A percentile compares a stretch with the other conserved stretches of the same genome.
These are phyloP conservation scores for Argyrosomus regius DNA, from an alignment of 2,797 vertebrate species.

Conservation along the genomic window DNA sequence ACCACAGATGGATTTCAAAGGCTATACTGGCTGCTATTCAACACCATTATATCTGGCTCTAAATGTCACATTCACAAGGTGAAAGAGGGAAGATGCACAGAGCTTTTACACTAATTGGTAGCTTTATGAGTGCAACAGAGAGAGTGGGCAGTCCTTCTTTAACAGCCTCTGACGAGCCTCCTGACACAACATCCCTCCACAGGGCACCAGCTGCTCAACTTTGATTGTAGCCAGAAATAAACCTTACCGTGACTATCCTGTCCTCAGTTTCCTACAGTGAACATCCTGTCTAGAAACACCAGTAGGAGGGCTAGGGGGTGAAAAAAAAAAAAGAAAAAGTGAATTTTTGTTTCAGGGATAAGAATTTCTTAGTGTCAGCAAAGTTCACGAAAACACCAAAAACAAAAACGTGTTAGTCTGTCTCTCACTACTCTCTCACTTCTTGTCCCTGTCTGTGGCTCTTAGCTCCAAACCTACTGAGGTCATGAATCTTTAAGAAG, in stretches of 20 bases:
- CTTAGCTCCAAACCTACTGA: too few relatives aligned
- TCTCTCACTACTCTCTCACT: not conserved
- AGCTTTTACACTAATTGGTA: constrained; percentile 84
- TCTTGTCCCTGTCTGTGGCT: not conserved
- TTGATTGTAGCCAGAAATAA: constrained; percentile 76
- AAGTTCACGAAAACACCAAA: not conserved
- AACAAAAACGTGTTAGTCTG: not conserved
- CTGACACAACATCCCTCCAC: constrained; percentile 68
- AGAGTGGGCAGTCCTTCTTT: constrained; percentile 51
- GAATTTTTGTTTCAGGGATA: not conserved
- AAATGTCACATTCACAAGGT: constrained; percentile 74
- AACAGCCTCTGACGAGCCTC: constrained; percentile 57
- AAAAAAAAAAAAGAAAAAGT: not conserved
- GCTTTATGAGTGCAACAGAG: constrained; percentile 65
- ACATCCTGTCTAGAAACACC: constrained; percentile 39
- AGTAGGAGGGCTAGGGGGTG: not conserved
- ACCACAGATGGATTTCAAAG: constrained; percentile 55
- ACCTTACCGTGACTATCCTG: constrained; percentile 32
- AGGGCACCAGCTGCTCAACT: constrained; percentile 61
- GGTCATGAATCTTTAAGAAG: too few relatives aligned
- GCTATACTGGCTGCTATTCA: constrained; percentile 73
- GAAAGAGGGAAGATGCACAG: constrained; percentile 62
- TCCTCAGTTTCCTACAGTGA: constrained; percentile 32
- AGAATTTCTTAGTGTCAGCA: not conserved
- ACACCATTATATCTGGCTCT: constrained; percentile 50